Percentiles rank a stretch among this genome's conserved stretches.
Evolutionary conservation across 2,797 vertebrate species (phyloP).

Genomic region (Staurois parvus): DNA sequence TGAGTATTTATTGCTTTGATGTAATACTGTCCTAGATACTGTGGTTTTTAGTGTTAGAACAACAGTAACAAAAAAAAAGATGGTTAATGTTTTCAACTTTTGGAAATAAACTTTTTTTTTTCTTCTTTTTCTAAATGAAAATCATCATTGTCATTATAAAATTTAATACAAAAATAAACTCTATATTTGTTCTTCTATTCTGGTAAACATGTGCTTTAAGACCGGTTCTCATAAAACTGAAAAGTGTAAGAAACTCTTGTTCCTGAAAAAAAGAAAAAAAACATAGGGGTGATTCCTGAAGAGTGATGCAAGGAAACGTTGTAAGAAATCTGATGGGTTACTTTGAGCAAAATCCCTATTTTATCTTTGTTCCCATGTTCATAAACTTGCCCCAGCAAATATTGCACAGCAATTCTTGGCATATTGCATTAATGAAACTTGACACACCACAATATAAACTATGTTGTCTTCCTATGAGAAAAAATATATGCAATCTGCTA

Average conservation of each 20-base stretch:
- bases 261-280: constrained; percentile 19
- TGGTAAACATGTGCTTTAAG: constrained; percentile 21
- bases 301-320: neutral
- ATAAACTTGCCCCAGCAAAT: neutral
- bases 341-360: neutral
- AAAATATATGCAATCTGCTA: neutral
- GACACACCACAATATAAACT: neutral
- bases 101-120: neutral
- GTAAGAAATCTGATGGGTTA: neutral
- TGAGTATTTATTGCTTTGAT: constrained; percentile 27
- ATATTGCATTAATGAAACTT: neutral
- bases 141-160: constrained; percentile 48
- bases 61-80: constrained; percentile 8
- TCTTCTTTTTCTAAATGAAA: constrained; percentile 31
- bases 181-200: constrained; percentile 45
- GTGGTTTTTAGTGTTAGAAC: constrained; percentile 26
- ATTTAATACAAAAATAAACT: constrained; percentile 63
- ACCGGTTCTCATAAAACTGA: constrained; percentile 40
- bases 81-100: neutral
- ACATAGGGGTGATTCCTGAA: neutral
- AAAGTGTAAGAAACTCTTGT: neutral
- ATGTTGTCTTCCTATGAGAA: neutral
- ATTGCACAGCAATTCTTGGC: constrained; percentile 37
- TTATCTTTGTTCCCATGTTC: neutral
- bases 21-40: neutral